Evolutionary conservation across 2,113 vertebrate species (phyloP).

Genomic region (Peromyscus maniculatus): DNA sequence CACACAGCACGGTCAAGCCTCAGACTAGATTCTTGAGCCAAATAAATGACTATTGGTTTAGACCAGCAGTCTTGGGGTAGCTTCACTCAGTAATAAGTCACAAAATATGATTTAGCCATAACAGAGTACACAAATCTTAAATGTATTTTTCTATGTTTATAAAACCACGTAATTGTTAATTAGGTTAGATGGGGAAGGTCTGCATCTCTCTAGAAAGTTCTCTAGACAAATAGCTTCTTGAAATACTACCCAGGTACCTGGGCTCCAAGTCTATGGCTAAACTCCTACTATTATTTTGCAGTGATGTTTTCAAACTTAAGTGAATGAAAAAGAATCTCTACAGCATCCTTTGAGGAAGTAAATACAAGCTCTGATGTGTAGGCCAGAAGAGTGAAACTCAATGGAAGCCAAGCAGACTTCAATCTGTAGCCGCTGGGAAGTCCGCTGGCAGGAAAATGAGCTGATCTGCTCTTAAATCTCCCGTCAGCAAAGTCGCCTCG

Average conservation of each 20-base stretch:
- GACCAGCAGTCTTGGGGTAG: constrained; percentile 20
- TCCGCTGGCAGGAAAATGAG: constrained; percentile 49
- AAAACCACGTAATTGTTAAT: constrained; percentile 4
- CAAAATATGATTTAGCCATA: not conserved
- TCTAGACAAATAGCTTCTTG: constrained; percentile 29
- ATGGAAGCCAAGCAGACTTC: constrained; percentile 53
- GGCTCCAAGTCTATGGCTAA: constrained; percentile 23
- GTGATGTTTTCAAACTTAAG: constrained; percentile 30
- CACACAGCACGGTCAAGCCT: not conserved
- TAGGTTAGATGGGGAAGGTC: constrained; percentile 33
- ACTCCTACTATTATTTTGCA: constrained; percentile 20
- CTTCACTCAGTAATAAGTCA: constrained; percentile 17
- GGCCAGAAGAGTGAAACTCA: constrained; percentile 22
- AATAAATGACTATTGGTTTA: constrained; percentile 51
- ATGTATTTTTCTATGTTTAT: not conserved
- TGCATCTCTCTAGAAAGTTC: constrained; percentile 26
- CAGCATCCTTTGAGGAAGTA: constrained; percentile 35
- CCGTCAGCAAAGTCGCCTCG: constrained; percentile 27
- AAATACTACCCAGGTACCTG: constrained; percentile 47
- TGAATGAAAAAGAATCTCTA: constrained; percentile 58
- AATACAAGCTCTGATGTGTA: constrained; percentile 50
- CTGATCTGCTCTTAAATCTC: constrained; percentile 59
- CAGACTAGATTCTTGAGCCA: constrained; percentile 48
- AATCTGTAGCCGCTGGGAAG: constrained; percentile 57
- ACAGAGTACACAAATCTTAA: not conserved